Base-by-base conservation (phyloP, 2,113 vertebrate species). In the Condylura cristata region DNA sequence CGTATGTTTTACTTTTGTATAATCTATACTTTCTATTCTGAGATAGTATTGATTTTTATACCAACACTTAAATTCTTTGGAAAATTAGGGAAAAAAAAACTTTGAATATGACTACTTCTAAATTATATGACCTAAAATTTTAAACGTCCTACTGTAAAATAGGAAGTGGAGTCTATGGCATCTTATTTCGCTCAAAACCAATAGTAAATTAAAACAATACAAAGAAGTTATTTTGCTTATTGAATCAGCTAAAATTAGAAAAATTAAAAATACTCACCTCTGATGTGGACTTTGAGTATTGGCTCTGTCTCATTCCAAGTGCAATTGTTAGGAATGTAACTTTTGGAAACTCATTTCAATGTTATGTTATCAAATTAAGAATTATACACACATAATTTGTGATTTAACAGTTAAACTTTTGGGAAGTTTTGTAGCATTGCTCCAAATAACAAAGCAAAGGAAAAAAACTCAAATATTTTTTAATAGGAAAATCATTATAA, bases 121-220 rank as follows among this genome's bases (percentile, higher is more conserved):
- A 89, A 72, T 6, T 44, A 46, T 20, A 60, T 91, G 46, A 71
- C 22, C 20, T 86, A 79, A 80, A 88, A 37, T 68, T 82, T 46
- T 87, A 58, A 70, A 63, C 76, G 90, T 95, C 18, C 4, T 60
- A 79, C 44, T 48, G 4, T 63, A 80, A 96, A 85, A 56, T 8
- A 84, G 48, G 90, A 75, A 91, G 13, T 91, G 91, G 13, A 89
- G 91, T 2, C 11, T 3, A 22, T 39, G 11, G 2, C 66, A 5
- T 87, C 48, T 90, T 88, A 90, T 18, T 66, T 76, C 91, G 28
- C n/a, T 68, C 41, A 5, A 71, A 72, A 41, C 61, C 53, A 88
- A 66, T 87, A 84, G 72, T 84, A 41, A 85, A 41, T 86, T 10
- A 68, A 86, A 91, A 66, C 28, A 34, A 71, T 3, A 0, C 28